Percentiles rank a stretch among this genome's conserved stretches.
phyloP scores from a whole-genome alignment of 2,888 invertebrate species.

The Ramazzottius varieornatus region DNA sequence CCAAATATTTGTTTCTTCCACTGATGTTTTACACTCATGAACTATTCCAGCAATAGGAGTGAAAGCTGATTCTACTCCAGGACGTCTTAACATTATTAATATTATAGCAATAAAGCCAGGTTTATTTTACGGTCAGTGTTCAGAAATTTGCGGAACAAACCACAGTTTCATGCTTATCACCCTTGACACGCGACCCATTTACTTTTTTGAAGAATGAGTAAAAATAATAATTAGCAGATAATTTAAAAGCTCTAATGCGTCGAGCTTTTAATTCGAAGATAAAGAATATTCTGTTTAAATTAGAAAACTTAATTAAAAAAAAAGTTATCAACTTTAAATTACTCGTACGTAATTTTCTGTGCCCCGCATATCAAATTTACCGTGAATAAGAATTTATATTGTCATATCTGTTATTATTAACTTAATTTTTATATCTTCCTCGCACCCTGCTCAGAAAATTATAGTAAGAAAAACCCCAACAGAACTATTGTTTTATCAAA shows the following conservation, averaged over 20 bases:
- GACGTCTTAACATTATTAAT: slow-evolving; percentile 26
- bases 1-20: slow-evolving; percentile 18
- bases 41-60: slow-evolving; percentile 20
- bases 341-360: not conserved
- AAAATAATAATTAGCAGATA: not conserved
- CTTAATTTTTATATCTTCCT: not conserved
- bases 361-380: not conserved
- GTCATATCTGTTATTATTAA: not conserved
- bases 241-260: not conserved
- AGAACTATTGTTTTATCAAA: too few species aligned
- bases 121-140: slow-evolving; percentile 45
- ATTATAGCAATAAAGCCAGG: slow-evolving; percentile 36
- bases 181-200: slow-evolving; percentile 19
- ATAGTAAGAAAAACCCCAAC: not conserved
- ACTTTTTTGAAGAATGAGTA: slow-evolving; percentile 4
- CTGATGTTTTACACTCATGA: slow-evolving; percentile 25
- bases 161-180: slow-evolving; percentile 53
- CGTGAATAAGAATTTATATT: not conserved
- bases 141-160: slow-evolving; percentile 52
- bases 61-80: slow-evolving; percentile 24
- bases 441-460: not conserved
- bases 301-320: not conserved
- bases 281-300: not conserved
- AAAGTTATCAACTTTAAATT: not conserved
- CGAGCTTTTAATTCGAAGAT: not conserved